Evolutionary conservation across 2,113 vertebrate species (phyloP).

Genomic region (Vireo altiloquus): DNA sequence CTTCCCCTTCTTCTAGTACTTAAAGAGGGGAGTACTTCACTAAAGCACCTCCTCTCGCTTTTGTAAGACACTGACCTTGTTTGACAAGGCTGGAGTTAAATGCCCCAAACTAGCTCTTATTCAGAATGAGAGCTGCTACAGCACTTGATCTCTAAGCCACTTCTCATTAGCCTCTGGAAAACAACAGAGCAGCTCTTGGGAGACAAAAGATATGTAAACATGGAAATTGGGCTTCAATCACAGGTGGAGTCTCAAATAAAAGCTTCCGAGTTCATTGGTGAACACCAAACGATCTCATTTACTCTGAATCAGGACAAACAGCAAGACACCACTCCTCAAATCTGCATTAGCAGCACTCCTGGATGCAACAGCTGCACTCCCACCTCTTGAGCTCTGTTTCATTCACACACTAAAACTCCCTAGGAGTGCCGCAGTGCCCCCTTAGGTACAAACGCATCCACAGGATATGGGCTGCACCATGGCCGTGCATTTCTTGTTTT

Average conservation of each 20-base stretch:
- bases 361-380: neutral
- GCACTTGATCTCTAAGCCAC: constrained; percentile 46
- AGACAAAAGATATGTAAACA: neutral
- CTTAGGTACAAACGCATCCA: neutral
- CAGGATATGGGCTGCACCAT: neutral
- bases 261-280: neutral
- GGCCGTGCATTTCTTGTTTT: neutral
- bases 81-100: constrained; percentile 2
- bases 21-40: neutral
- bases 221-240: neutral
- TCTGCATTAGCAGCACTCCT: neutral
- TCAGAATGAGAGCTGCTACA: neutral
- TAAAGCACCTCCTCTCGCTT: neutral
- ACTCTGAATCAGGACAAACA: constrained; percentile 45
- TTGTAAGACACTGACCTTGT: constrained; percentile 21
- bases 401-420: neutral
- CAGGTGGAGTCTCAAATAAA: neutral
- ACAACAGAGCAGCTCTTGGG: neutral
- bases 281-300: constrained; percentile 19
- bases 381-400: neutral
- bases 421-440: neutral
- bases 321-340: neutral
- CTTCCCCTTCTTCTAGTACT: neutral
- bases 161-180: constrained; percentile 19
- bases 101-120: neutral